Percentiles rank a stretch among this genome's conserved stretches.
Evolutionary conservation across 1,140 invertebrate genomes (phyloP).

Genomic region (Sitodiplosis mosellana): DNA sequence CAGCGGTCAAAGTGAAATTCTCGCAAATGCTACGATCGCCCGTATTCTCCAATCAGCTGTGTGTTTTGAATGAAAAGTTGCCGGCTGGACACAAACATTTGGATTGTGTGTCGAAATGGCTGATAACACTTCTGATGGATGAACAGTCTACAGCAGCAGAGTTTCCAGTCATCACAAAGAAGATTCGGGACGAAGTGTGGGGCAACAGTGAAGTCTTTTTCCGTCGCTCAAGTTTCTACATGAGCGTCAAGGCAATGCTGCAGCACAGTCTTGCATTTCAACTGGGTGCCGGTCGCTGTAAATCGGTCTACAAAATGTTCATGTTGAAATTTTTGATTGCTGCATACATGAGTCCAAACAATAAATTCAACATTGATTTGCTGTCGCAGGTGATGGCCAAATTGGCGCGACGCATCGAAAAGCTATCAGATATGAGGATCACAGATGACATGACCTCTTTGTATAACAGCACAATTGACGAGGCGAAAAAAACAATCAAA

Average conservation of each 20-base stretch:
- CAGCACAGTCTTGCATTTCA: background rate
- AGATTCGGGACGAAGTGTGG: background rate
- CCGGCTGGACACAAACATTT: background rate
- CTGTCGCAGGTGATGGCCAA: background rate
- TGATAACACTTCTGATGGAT: background rate
- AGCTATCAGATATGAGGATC: too few relatives aligned
- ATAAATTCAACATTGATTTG: background rate
- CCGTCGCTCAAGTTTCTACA: background rate
- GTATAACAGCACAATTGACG: background rate
- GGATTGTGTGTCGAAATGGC: background rate
- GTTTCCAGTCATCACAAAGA: background rate
- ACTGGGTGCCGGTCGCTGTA: background rate
- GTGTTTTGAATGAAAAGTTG: background rate
- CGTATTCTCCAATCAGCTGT: background rate
- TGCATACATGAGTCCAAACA: background rate
- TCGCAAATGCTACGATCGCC: background rate
- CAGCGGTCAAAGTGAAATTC: background rate
- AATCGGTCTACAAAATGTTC: background rate
- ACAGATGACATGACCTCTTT: background rate
- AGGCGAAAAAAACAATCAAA: background rate
- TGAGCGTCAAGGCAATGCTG: background rate
- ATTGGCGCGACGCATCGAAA: background rate
- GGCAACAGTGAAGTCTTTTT: background rate
- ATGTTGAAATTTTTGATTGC: background rate
- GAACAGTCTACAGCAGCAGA: background rate